Evolutionary conservation across 2,797 vertebrate species (phyloP), one percentile per base, ranked within the genome.

Genomic region (Diglossa cyanea): DNA sequence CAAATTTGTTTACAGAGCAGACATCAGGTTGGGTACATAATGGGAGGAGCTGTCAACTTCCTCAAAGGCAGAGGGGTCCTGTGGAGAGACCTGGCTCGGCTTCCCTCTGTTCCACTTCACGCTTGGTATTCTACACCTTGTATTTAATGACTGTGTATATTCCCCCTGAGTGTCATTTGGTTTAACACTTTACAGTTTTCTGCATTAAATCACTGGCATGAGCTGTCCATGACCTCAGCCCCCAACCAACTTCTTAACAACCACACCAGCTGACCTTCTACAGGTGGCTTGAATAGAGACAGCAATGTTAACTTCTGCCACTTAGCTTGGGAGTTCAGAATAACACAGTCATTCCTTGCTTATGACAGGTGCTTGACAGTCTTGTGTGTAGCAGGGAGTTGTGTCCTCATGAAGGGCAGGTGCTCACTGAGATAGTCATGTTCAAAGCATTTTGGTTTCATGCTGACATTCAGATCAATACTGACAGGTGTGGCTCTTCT

Each of bases 301-400:
- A 2, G n/a, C 61, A 45, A 5, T 0, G 0, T 44, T 63, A 48
- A 37, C 57, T 80, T 53, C 53, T 42, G 33, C 55, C 23, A 39
- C 11, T 79, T 14, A 6, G 15, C 31, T 61, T 81, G 47, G 30
- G 72, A 68, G 18, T 11, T 11, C 28, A 61, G 26, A 61, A 11
- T 53, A 81, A 15, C 33, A 25, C 8, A 50, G 20, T 28, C 28
- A 50, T 73, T 76, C 30, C 37, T 72, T 72, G 23, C 30, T 45
- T 61, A 3, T 39, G 76, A 44, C 20, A 50, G 61, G 30, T 13
- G 35, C 24, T 33, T 20, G 3, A 30, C 42, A 40, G 28, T 17
- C 14, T 31, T 50, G 13, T 57, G 20, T 11, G 1, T 48, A 63
- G 39, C 15, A 55, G n/a, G 21, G 50, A 13, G 9, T 37, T 75